A percentile compares a stretch with the other conserved stretches of the same genome.
Conservation (phyloP, 2,888 invertebrate species). For the Scaptomyza flava region DNA sequence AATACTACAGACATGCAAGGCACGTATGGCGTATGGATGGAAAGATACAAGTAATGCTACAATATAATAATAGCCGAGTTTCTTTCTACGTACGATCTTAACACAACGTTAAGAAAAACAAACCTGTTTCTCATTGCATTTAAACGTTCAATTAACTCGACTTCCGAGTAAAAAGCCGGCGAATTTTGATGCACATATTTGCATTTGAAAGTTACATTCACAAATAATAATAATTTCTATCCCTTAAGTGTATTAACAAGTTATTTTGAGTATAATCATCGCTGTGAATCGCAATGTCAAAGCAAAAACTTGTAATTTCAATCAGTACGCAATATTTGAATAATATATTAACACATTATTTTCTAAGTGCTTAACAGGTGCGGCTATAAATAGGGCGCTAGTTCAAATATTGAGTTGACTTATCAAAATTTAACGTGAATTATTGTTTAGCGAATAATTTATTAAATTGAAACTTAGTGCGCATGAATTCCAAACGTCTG, state of each 20-base stretch:
- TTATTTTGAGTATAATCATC: conserved; percentile 4
- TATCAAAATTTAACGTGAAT: conserved; percentile 19
- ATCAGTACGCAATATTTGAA: conserved; percentile 19
- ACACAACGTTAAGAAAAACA: background rate
- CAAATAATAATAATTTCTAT: background rate
- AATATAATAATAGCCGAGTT: background rate
- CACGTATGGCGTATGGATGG: conserved; percentile 18
- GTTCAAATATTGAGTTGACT: conserved; percentile 22
- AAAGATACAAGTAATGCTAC: background rate
- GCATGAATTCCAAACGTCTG: conserved; percentile 14
- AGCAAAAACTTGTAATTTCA: background rate
- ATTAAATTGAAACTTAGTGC: background rate
- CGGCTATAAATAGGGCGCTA: conserved; percentile 29
- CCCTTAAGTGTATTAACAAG: background rate
- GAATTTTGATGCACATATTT: background rate
- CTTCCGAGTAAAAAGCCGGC: background rate
- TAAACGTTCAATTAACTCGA: background rate
- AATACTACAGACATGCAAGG: conserved; percentile 5
- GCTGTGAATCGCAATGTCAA: background rate
- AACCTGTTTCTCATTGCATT: conserved; percentile 48
- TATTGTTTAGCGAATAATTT: conserved; percentile 7
- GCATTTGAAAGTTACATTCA: background rate
- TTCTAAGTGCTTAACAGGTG: background rate
- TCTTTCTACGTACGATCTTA: background rate
- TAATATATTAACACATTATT: conserved; percentile 29